Evolutionary conservation across 2,797 vertebrate genomes (phyloP), one percentile per base, ranked within the genome.

Genomic region (Choloepus didactylus): DNA sequence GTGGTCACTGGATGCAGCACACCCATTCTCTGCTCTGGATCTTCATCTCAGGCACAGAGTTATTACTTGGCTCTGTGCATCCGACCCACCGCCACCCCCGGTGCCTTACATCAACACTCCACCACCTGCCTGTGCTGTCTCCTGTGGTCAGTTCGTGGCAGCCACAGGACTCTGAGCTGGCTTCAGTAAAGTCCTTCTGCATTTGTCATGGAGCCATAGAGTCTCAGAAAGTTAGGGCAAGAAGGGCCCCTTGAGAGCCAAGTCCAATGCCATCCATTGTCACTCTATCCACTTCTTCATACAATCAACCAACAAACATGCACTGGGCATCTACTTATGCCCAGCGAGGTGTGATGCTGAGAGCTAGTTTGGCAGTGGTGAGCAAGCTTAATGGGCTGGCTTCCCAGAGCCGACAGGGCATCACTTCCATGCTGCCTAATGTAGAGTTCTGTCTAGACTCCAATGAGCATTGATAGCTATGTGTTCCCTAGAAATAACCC

Each of bases 161-260:
- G 87, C 59, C 91, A 72, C 81, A 62, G 64, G 46, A 56, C 75
- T 94, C 60, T 72, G 75, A 89, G 60, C 83, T 87, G 66, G 81
- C 73, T 81, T 92, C 25, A n/a, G 31, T 41, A 35, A 95, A 97
- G 96, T 97, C 91, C 87, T 95, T 94, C 83, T 81, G 88, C 75
- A 77, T 96, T 91, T 69, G 94, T 97, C 94, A 94, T 23, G 29
- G 27, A 92, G 46, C 16, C 49, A 91, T 1, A 46, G 66, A 75
- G 59, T 51, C 77, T 92, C 67, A 75, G 66, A 91, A 77, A 12
- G 12, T 80, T 56, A 79, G 49, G 16, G 86, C 49, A 79, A 54
- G 64, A 81, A 91, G 29, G 25, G 56, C 79, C 15, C 64, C 64
- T 59, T 23, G 5, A 44, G 11, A 87, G 27, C 81, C 29, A 54